A percentile compares a stretch with the other conserved stretches of the same genome.
These are phyloP conservation scores for Gorsachius goisagi DNA, from an alignment of 2,113 vertebrate genomes.

Conservation along the genomic window DNA sequence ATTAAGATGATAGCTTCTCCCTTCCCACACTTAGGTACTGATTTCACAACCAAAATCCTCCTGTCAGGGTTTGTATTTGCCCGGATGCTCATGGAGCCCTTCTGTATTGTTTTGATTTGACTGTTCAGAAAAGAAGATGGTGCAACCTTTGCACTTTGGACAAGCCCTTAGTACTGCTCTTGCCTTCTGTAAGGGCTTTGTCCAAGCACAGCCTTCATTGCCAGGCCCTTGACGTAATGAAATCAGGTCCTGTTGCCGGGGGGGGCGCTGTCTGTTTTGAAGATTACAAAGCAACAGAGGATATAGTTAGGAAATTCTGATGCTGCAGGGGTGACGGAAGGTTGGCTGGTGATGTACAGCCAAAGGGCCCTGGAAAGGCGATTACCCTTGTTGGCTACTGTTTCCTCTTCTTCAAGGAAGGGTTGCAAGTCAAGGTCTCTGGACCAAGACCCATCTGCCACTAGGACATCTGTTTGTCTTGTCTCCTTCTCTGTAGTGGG, in stretches of 20 bases:
- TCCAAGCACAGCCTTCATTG: not conserved
- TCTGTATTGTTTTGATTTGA: not conserved
- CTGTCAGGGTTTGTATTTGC: not conserved
- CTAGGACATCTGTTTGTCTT: not conserved
- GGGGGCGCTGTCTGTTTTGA: not conserved
- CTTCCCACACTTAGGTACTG: not conserved
- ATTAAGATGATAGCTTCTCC: not conserved
- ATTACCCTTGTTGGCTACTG: fast-evolving
- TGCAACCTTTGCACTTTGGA: not conserved
- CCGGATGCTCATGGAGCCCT: not conserved
- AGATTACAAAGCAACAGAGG: not conserved
- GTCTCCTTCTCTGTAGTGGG: not conserved
- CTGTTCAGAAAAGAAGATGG: not conserved
- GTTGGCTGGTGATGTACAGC: not conserved
- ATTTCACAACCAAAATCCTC: not conserved
- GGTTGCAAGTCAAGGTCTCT: not conserved
- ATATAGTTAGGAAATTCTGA: not conserved
- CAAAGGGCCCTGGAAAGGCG: fast-evolving
- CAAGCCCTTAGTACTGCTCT: not conserved
- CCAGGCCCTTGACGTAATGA: not conserved
- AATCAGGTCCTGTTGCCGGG: not conserved
- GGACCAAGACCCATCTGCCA: not conserved
- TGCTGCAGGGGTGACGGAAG: not conserved
- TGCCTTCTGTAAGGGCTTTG: not conserved
- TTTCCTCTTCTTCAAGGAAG: not conserved